Base-by-base conservation (phyloP, 2,888 invertebrate species). In the Rapana venosa region DNA sequence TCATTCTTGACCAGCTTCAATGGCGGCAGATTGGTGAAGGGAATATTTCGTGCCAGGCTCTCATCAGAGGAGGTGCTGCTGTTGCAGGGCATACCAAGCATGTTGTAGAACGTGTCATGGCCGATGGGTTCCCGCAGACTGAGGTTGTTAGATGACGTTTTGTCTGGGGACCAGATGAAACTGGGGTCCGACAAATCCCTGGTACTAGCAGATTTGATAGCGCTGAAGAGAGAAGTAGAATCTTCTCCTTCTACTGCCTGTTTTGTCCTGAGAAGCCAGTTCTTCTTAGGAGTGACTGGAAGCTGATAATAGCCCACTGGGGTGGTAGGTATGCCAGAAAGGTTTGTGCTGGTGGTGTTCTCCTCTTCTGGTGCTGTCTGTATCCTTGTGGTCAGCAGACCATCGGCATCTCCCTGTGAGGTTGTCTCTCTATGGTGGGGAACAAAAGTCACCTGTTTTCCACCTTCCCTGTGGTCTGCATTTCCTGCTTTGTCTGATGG, bases 151-250 rank as follows among this genome's bases (percentile, higher is more conserved):
- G n/a, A 86, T 4, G 61, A 66, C 1, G 66, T 86, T 86, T 86
- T 86, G 26, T 86, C 86, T 0, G 86, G 86, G 0, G 86, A 86
- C 86, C 86, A 86, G 35, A 86, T 86, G 11, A 35, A 5, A 58
- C 86, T 86, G 66, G 35, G 61, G 35, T 20, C 66, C 15, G 22
- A n/a, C 61, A 86, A 66, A n/a, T 83, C 81, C 36, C 47, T 83
- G 26, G 26, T 11, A 26, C 58, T 6, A 11, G 35, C 79, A 5
- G 22, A 32, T 79, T 32, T 77, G 20, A 11, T 26, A 15, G 58
- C 47, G 36, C 26, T 22, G 17, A 22, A 26, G 6, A 66, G 66
- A 17, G n/a, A 26, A 4, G 26, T 74, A 26, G 26, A 26, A 22
- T 36, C 26, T 36, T 36, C 81, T 26, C n/a, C 22, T 17, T 47